phyloP scores from a whole-genome alignment of 2,113 vertebrate species.

The Saimiri boliviensis region DNA sequence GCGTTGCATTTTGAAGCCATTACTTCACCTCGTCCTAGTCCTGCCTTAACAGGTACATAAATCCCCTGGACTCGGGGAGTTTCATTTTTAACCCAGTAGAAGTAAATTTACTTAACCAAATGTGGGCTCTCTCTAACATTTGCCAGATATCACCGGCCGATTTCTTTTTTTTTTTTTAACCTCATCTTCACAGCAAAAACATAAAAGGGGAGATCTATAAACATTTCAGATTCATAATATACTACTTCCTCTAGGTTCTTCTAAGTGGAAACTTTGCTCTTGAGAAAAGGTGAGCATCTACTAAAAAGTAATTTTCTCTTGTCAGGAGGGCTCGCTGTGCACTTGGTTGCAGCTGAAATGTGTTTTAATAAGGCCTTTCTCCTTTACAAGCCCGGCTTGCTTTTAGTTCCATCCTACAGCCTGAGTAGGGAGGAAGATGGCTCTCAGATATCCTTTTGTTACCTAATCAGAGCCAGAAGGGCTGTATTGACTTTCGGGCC shows the following conservation, averaged over 20 bases:
- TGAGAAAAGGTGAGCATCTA: constrained; percentile 49
- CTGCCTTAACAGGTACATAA: constrained; percentile 36
- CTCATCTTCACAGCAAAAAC: constrained; percentile 76
- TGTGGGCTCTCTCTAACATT: constrained; percentile 62
- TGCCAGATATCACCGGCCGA: constrained; percentile 68
- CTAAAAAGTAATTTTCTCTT: constrained; percentile 62
- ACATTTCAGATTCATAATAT: constrained; percentile 69
- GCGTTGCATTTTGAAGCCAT: background rate
- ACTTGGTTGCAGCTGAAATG: constrained; percentile 67
- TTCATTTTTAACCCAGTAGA: background rate
- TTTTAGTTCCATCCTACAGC: constrained; percentile 59
- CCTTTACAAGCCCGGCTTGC: constrained; percentile 33
- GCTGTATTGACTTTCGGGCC: constrained; percentile 58
- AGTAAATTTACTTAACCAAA: constrained; percentile 64
- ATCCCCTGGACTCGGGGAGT: background rate
- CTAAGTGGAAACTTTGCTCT: constrained; percentile 56
- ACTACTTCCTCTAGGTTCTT: constrained; percentile 62
- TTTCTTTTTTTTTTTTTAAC: constrained; percentile 73
- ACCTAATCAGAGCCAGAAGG: constrained; percentile 77
- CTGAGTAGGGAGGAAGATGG: constrained; percentile 40
- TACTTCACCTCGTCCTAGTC: constrained; percentile 1
- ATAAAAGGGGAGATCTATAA: constrained; percentile 73
- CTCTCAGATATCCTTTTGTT: constrained; percentile 74
- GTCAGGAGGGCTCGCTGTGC: constrained; percentile 69
- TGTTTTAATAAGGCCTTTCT: constrained; percentile 70